A percentile compares a stretch with the other conserved stretches of the same genome.
phyloP scores from a whole-genome alignment of 2,113 vertebrate genomes.

The Gulo gulo region DNA sequence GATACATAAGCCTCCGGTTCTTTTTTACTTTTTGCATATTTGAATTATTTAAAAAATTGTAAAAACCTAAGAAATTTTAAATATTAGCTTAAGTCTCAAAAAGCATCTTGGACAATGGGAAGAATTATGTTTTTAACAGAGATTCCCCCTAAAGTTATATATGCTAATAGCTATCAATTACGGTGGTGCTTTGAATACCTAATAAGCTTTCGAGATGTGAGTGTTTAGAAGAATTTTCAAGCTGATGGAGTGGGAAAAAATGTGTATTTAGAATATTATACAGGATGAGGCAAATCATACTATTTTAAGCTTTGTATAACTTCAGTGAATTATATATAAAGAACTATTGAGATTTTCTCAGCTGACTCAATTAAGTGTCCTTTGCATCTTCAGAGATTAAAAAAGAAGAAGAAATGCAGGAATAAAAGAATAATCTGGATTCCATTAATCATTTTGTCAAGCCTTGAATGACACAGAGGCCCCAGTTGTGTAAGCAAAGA shows the following conservation, averaged over 20 bases:
- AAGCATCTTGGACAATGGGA: neutral
- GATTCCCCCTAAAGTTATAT: neutral
- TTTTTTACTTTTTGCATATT: neutral
- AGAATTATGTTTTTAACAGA: constrained; percentile 13
- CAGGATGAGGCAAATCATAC: neutral
- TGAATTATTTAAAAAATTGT: neutral
- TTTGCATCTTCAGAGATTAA: constrained; percentile 19
- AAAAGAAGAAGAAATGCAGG: neutral
- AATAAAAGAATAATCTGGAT: constrained; percentile 33
- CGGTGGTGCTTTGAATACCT: neutral
- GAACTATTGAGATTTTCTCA: constrained; percentile 2
- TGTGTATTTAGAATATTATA: neutral
- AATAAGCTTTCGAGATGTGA: neutral
- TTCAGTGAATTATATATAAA: neutral
- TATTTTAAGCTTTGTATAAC: constrained; percentile 16
- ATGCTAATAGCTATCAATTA: neutral
- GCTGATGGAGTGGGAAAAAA: neutral
- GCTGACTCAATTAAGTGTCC: neutral
- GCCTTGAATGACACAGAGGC: neutral
- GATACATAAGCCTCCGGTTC: neutral
- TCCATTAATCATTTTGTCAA: constrained; percentile 34
- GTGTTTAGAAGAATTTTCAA: constrained; percentile 25
- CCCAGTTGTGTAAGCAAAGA: neutral
- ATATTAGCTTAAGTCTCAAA: neutral
- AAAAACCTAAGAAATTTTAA: neutral